Base-by-base conservation (phyloP, 2,797 vertebrate species). In the Taeniopygia guttata region DNA sequence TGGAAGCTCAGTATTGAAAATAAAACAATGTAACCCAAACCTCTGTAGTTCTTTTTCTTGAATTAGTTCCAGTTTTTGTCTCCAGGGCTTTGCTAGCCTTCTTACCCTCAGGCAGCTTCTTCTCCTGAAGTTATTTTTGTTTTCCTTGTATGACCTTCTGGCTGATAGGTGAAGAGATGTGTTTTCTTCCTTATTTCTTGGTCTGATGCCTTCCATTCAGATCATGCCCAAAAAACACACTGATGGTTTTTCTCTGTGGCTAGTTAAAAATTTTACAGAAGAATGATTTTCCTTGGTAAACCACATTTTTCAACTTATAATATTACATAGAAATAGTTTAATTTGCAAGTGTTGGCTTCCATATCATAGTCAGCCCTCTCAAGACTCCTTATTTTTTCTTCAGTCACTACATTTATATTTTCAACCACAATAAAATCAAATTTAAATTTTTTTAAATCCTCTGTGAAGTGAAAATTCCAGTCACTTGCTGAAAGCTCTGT, bases 51-150 rank as follows among this genome's bases (percentile, higher is more conserved):
- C 14, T 66, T 93, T 87, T 63, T 88, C 45, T 84, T 79, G 67
- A 32, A 73, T 90, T 94, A 52, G 32, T 84, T 67, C 78, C 77
- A 88, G 32, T 69, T 89, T 94, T 73, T 73, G 45, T 93, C 90
- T 87, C 74, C 26, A 56, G 90, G 88, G 86, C 29, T 62, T 91
- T 91, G 58, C 54, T 85, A 75, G 40, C 20, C 34, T 84, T 91
- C 67, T 90, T 90, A 59, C 38, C 83, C 74, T 91, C 55, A 92
- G 92, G 93, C 80, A 73, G 45, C 32, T 82, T 13, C 70, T 93
- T 67, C 43, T 91, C 27, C 70, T 82, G 40, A 32, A 76, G 79
- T 63, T 91, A 84, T 70, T 84, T 94, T 84, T 84, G 67, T 66
- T 95, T 89, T 69, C 23, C 13, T 54, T 87, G 7, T 72, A 29